Conservation (phyloP, 2,797 vertebrate species). For the Eulemur mongoz region DNA sequence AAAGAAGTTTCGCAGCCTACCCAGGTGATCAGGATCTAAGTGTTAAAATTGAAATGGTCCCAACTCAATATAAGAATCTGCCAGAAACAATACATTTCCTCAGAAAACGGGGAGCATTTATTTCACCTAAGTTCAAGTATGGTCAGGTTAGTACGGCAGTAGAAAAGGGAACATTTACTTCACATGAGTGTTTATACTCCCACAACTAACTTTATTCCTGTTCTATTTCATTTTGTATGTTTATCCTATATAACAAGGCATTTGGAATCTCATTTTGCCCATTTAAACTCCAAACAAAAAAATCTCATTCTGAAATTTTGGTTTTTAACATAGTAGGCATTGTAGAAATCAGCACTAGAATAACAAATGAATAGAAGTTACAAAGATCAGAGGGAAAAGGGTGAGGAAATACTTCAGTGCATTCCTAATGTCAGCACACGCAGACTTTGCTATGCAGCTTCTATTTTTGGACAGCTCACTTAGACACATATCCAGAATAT, state of each 20-base stretch:
- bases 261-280: neutral
- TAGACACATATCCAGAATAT: neutral
- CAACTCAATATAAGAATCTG: neutral
- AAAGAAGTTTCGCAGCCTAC: neutral
- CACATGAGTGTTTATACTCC: neutral
- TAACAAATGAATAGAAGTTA: neutral
- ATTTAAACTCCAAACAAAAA: neutral
- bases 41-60: neutral
- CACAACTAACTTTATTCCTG: neutral
- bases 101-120: neutral
- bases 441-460: neutral
- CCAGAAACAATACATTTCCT: conserved; percentile 15
- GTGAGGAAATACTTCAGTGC: neutral
- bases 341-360: neutral
- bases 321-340: neutral
- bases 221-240: neutral
- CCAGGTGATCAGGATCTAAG: neutral
- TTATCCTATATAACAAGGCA: neutral
- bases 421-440: neutral
- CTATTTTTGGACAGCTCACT: neutral
- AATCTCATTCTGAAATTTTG: conserved; percentile 9
- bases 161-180: neutral
- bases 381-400: neutral
- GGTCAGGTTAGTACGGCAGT: neutral
- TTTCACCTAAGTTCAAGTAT: neutral